A percentile compares a stretch with the other conserved stretches of the same genome.
Conservation (phyloP, 1,140 invertebrate genomes). For the Holotrichia oblita region DNA sequence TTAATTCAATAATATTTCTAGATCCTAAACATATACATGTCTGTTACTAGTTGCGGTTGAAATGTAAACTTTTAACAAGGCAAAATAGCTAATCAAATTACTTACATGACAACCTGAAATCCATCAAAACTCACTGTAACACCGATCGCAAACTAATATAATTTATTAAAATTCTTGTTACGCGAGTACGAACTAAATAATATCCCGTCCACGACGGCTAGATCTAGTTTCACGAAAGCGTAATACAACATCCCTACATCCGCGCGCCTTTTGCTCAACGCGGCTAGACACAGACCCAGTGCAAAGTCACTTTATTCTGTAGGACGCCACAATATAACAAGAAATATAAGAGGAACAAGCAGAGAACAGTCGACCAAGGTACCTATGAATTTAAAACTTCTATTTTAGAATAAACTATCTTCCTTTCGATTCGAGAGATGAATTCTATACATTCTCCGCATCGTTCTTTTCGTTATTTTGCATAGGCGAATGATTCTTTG, state of each 20-base stretch:
- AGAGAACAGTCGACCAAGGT: not conserved
- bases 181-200: too few relatives aligned
- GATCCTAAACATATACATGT: too few relatives aligned
- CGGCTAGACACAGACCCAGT: not conserved
- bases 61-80: too few relatives aligned
- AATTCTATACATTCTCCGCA: not conserved
- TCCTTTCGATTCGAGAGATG: not conserved
- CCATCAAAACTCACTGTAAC: too few relatives aligned
- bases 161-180: not conserved
- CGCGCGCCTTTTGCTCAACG: not conserved
- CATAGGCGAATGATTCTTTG: not conserved
- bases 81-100: too few relatives aligned
- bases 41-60: too few relatives aligned
- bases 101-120: too few relatives aligned
- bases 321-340: not conserved
- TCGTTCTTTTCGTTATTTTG: constrained; percentile 4
- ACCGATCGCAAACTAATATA: not conserved
- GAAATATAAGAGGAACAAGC: not conserved
- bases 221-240: constrained; percentile 6
- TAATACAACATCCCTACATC: constrained; percentile 16
- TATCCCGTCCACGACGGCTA: not conserved
- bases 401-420: too few relatives aligned
- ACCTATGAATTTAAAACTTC: too few relatives aligned
- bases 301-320: not conserved
- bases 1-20: too few relatives aligned